A percentile compares a stretch with the other conserved stretches of the same genome.
Evolutionary conservation across 64 coral and sea anemone species (phyloP).

Genomic region (Exaiptasia diaphana): DNA sequence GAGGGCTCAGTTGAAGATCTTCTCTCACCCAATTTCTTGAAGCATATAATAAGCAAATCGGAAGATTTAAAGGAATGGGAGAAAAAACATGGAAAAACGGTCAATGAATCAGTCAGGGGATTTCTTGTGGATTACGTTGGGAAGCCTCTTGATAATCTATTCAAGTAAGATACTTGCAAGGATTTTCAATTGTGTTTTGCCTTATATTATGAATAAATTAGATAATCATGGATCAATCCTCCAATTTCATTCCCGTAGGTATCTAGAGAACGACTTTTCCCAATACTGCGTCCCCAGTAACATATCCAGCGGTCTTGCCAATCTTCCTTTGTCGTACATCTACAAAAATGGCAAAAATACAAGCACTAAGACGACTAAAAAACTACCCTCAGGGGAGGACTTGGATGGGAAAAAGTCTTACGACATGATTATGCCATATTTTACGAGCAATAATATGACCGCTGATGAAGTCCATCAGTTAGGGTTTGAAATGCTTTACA

Average conservation of each 20-base stretch:
- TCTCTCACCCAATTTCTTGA: neutral
- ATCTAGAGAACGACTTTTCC: conserved; percentile 19
- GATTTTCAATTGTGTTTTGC: too few species aligned
- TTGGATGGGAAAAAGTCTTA: conserved; percentile 37
- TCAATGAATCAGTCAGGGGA: conserved; percentile 32
- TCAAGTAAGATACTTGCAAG: neutral
- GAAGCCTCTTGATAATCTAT: neutral
- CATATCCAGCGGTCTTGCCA: conserved; percentile 52
- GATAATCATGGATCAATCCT: too few species aligned
- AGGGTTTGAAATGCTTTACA: conserved; percentile 13
- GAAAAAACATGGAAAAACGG: neutral
- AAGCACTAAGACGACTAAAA: neutral
- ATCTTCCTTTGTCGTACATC: conserved; percentile 25
- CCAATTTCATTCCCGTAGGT: too few species aligned
- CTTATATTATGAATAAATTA: too few species aligned
- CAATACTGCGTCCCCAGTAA: conserved; percentile 39
- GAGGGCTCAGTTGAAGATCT: conserved; percentile 4
- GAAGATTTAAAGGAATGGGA: neutral
- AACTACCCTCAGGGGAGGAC: neutral
- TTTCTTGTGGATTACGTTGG: neutral
- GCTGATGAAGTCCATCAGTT: conserved; percentile 43
- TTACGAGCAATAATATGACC: conserved; percentile 32
- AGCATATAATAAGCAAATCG: neutral
- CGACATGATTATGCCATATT: conserved; percentile 44
- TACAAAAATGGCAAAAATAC: conserved; percentile 30